A percentile compares a stretch with the other conserved stretches of the same genome.
These are phyloP conservation scores for Drosophila antonietae DNA, from an alignment of 2,888 invertebrate species.

Conservation along the genomic window DNA sequence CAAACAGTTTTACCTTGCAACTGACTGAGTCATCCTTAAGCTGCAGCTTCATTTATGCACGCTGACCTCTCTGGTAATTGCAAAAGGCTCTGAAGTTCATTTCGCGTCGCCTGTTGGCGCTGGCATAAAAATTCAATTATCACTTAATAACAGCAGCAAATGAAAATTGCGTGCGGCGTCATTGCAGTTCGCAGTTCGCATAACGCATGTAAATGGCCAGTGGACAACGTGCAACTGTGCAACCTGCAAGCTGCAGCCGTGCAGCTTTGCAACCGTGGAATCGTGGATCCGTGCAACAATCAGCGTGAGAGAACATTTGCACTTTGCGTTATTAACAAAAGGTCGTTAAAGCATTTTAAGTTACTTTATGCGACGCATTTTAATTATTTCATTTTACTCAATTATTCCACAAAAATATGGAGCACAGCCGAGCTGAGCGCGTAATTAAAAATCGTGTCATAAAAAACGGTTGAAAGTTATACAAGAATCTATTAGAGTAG, in stretches of 20 bases:
- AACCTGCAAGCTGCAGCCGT: constrained; percentile 12
- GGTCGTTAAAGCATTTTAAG: constrained; percentile 76
- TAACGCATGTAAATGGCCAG: constrained; percentile 42
- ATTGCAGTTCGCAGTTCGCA: constrained; percentile 26
- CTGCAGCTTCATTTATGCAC: neutral
- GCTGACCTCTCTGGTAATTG: constrained; percentile 35
- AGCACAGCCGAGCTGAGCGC: constrained; percentile 25
- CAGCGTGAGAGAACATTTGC: constrained; percentile 57
- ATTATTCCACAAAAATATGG: constrained; percentile 57
- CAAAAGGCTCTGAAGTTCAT: constrained; percentile 43
- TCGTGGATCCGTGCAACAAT: constrained; percentile 31
- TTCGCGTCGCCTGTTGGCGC: constrained; percentile 46
- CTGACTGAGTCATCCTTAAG: neutral
- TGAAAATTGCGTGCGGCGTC: constrained; percentile 64
- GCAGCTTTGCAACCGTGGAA: neutral
- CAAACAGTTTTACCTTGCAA: neutral
- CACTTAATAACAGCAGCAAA: constrained; percentile 74
- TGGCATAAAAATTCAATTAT: constrained; percentile 79
- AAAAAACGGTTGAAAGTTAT: constrained; percentile 13
- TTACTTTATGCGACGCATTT: constrained; percentile 67
- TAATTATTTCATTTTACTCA: constrained; percentile 75
- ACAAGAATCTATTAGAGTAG: neutral
- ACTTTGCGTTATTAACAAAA: constrained; percentile 77
- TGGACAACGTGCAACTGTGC: constrained; percentile 23
- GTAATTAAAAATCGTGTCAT: constrained; percentile 30